Evolutionary conservation across 2,888 invertebrate species (phyloP).

Genomic region (Apamea crenata): DNA sequence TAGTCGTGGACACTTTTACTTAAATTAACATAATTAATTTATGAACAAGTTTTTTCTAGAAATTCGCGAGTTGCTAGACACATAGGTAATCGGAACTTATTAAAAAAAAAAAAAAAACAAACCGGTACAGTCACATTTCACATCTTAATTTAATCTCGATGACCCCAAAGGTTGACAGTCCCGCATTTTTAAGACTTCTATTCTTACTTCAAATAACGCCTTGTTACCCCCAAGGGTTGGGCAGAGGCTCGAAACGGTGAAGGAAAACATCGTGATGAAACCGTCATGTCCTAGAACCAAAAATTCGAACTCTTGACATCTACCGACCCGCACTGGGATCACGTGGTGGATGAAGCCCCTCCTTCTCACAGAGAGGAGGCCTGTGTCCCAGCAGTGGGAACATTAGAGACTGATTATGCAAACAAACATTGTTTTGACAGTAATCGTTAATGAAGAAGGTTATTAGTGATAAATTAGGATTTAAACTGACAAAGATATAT

Average conservation of each 20-base stretch:
- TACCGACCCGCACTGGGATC: too few relatives aligned
- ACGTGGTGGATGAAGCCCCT: too few relatives aligned
- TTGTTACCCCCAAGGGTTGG: not conserved
- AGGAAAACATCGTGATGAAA: too few relatives aligned
- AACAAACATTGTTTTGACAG: too few relatives aligned
- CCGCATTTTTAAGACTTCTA: not conserved
- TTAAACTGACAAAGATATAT: not conserved
- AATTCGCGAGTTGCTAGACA: conserved; percentile 12
- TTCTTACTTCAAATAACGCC: not conserved
- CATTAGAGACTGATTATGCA: too few relatives aligned
- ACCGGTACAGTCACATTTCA: not conserved
- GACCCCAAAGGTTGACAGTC: not conserved
- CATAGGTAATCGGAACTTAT: not conserved
- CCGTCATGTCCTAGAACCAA: too few relatives aligned
- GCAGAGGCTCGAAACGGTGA: not conserved
- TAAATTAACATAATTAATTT: conserved; percentile 43
- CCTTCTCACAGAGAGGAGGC: too few relatives aligned
- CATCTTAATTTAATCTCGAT: not conserved
- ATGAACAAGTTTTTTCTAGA: conserved; percentile 42
- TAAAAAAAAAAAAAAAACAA: not conserved
- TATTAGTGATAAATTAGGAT: not conserved
- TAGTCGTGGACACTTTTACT: conserved; percentile 39
- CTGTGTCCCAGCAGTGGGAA: too few relatives aligned
- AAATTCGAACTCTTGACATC: too few relatives aligned
- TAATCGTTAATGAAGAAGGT: too few relatives aligned